Conservation (phyloP, 2,797 vertebrate species). For the Heteromormyrus szaboi region DNA sequence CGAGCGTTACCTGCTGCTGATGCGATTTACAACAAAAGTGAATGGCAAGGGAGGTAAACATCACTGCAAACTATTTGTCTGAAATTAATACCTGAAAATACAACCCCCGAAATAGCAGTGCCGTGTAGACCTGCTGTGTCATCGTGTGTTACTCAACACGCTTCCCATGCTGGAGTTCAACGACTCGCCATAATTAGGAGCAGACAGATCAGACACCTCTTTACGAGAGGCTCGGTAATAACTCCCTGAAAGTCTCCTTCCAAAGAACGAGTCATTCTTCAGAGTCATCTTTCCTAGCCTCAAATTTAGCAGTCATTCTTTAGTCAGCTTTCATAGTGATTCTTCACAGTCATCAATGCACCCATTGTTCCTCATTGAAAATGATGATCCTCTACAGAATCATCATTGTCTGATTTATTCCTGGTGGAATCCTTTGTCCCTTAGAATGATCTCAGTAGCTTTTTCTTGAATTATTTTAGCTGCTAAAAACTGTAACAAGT, state of each 20-base stretch:
- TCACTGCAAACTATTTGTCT: neutral
- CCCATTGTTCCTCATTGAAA: neutral
- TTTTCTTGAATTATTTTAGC: neutral
- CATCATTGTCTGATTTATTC: conserved; percentile 1
- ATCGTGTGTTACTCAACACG: neutral
- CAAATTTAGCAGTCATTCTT: conserved; percentile 6
- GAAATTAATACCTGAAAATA: neutral
- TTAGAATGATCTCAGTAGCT: neutral
- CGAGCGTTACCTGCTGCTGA: neutral
- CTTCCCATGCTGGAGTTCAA: neutral
- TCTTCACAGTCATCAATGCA: neutral
- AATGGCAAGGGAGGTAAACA: neutral
- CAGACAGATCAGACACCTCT: neutral
- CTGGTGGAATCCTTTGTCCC: neutral
- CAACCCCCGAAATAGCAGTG: neutral
- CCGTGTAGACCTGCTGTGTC: neutral
- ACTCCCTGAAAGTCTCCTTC: neutral
- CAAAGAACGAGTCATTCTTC: neutral
- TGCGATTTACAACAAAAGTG: neutral
- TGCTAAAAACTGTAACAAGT: neutral
- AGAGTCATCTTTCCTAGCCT: neutral
- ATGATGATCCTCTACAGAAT: neutral
- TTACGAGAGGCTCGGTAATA: neutral
- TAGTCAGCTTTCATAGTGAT: neutral
- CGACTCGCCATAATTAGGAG: neutral